Evolutionary conservation across 1,140 invertebrate species (phyloP).

Genomic region (Bradynema listronoti): DNA sequence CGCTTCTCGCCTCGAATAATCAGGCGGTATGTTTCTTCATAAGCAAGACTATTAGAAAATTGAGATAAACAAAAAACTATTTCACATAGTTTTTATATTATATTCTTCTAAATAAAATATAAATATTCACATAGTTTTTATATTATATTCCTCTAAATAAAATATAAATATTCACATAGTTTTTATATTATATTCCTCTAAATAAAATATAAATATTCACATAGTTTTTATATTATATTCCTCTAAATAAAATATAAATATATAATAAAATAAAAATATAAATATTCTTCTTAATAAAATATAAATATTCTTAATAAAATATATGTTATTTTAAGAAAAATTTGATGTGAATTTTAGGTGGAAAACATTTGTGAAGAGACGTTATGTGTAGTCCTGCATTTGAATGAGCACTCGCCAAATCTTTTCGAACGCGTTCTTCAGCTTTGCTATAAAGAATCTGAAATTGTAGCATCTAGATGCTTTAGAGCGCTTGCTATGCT

Average conservation of each 20-base stretch:
- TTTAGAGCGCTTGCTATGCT: constrained; percentile 88
- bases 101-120: too few species aligned
- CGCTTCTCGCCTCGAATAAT: constrained; percentile 77
- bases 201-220: too few species aligned
- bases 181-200: too few species aligned
- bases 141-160: too few species aligned
- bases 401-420: constrained; percentile 85
- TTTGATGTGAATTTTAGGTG: constrained; percentile 64
- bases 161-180: too few species aligned
- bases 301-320: too few species aligned
- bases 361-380: constrained; percentile 83
- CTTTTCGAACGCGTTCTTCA: constrained; percentile 94
- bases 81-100: background rate
- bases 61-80: background rate
- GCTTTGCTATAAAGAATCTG: constrained; percentile 83
- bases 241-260: too few species aligned
- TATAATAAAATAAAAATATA: too few species aligned
- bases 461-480: constrained; percentile 83
- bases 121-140: too few species aligned
- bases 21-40: constrained; percentile 67
- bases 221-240: too few species aligned
- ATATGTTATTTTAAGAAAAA: constrained; percentile 21
- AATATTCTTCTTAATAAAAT: too few species aligned
- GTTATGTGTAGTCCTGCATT: constrained; percentile 83
- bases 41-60: background rate